Percentiles rank a stretch among this genome's conserved stretches.
Evolutionary conservation across 2,888 invertebrate genomes (phyloP).

Genomic region (Acleris holmiana): DNA sequence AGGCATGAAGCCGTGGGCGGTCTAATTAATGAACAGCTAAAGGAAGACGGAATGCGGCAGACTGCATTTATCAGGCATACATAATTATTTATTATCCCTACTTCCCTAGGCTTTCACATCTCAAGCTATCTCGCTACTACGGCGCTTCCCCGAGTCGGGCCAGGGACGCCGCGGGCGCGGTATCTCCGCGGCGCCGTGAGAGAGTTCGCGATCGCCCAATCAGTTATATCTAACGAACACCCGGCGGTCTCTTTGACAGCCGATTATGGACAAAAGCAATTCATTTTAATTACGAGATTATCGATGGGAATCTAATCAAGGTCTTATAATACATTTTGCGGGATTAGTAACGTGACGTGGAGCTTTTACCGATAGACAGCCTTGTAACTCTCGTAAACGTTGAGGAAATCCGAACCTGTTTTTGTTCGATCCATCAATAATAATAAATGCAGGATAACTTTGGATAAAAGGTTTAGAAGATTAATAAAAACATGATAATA

Average conservation of each 20-base stretch:
- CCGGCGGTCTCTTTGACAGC: conserved; percentile 42
- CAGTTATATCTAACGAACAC: conserved; percentile 40
- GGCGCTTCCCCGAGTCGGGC: conserved; percentile 9
- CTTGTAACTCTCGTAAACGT: conserved; percentile 12
- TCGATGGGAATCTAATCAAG: conserved; percentile 37
- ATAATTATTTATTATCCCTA: conserved; percentile 34
- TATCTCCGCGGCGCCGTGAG: conserved; percentile 41
- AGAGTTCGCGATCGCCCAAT: conserved; percentile 43
- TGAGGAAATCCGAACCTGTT: not conserved
- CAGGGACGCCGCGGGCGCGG: conserved; percentile 24
- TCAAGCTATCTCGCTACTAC: conserved; percentile 29
- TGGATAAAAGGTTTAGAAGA: conserved; percentile 20
- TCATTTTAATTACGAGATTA: conserved; percentile 42
- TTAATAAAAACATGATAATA: conserved; percentile 14
- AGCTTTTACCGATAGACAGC: conserved; percentile 9
- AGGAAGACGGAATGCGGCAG: conserved; percentile 24
- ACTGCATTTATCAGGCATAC: conserved; percentile 24
- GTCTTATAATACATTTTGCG: conserved; percentile 27
- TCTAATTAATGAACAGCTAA: conserved; percentile 19
- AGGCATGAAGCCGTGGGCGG: conserved; percentile 7
- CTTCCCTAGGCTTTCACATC: conserved; percentile 20
- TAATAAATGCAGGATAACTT: conserved; percentile 14
- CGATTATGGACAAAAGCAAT: conserved; percentile 42
- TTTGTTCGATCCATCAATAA: conserved; percentile 3
- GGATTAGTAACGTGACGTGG: conserved; percentile 19